These are phyloP conservation scores for Amphiprion percula DNA, from an alignment of 2,113 vertebrate species.

Conservation along the genomic window DNA sequence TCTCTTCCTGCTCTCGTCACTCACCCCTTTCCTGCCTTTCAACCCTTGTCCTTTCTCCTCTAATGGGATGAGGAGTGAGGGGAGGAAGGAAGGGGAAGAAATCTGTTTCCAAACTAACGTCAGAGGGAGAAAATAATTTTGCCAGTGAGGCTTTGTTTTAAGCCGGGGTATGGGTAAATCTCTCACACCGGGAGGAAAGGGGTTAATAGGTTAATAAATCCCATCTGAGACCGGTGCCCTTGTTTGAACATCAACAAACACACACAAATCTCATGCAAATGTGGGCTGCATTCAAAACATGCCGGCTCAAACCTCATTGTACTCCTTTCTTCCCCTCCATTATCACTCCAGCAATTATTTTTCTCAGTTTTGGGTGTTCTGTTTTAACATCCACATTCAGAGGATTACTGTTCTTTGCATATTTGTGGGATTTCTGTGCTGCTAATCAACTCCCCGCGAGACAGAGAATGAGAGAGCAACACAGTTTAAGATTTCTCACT, in stretches of 20 bases:
- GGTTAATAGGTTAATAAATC: constrained; percentile 47
- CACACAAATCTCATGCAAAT: constrained; percentile 73
- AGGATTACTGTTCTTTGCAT: background rate
- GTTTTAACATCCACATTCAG: background rate
- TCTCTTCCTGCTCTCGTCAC: constrained; percentile 29
- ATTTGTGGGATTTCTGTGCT: background rate
- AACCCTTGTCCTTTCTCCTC: constrained; percentile 50
- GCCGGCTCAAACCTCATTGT: background rate
- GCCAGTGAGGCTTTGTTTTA: constrained; percentile 12
- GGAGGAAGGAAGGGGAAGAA: constrained; percentile 38
- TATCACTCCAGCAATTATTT: background rate
- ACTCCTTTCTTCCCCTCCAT: background rate
- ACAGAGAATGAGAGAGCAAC: constrained; percentile 7
- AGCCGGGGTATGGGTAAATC: background rate
- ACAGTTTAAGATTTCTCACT: background rate
- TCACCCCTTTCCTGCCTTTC: constrained; percentile 70
- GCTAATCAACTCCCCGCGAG: constrained; percentile 34
- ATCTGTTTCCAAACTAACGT: constrained; percentile 38
- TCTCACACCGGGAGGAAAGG: constrained; percentile 2
- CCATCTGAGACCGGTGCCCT: constrained; percentile 11
- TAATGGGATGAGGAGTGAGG: constrained; percentile 6
- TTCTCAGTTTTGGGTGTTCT: background rate
- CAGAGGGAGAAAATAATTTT: background rate
- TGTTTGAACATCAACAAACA: constrained; percentile 29
- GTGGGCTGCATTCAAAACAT: constrained; percentile 31